A percentile compares a stretch with the other conserved stretches of the same genome.
Conservation (phyloP, 2,888 invertebrate genomes). For the Griposia aprilina region DNA sequence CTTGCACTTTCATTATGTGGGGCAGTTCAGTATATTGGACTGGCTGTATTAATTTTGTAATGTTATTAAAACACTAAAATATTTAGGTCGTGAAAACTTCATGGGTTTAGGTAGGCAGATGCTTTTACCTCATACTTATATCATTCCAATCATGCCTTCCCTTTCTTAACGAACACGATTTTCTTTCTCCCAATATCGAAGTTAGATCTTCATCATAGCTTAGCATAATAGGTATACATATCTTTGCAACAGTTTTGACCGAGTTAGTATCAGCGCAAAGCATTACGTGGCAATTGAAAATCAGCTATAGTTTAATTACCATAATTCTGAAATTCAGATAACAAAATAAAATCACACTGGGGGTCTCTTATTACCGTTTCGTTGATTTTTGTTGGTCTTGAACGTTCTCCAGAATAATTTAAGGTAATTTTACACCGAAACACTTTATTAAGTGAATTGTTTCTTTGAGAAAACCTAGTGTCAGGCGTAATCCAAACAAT, state of each 20-base stretch:
- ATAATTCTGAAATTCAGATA: background rate
- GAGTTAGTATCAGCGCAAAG: background rate
- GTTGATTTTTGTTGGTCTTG: background rate
- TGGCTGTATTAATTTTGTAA: background rate
- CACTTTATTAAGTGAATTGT: background rate
- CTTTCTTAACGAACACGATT: too few species aligned
- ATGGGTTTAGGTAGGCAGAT: background rate
- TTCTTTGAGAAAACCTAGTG: background rate
- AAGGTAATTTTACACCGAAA: background rate
- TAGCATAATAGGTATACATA: background rate
- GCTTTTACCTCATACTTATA: background rate
- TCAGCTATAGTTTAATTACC: background rate
- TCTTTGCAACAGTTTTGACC: background rate
- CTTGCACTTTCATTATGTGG: slow-evolving; percentile 32
- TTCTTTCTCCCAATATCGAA: background rate
- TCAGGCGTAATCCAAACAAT: too few species aligned
- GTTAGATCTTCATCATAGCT: background rate
- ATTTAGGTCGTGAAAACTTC: background rate
- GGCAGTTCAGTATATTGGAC: background rate
- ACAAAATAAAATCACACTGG: background rate
- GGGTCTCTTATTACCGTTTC: background rate
- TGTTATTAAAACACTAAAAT: background rate
- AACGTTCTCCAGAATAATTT: background rate
- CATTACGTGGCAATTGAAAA: background rate
- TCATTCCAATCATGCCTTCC: too few species aligned